phyloP scores from a whole-genome alignment of 2,113 vertebrate genomes.

The Tor tambroides region DNA sequence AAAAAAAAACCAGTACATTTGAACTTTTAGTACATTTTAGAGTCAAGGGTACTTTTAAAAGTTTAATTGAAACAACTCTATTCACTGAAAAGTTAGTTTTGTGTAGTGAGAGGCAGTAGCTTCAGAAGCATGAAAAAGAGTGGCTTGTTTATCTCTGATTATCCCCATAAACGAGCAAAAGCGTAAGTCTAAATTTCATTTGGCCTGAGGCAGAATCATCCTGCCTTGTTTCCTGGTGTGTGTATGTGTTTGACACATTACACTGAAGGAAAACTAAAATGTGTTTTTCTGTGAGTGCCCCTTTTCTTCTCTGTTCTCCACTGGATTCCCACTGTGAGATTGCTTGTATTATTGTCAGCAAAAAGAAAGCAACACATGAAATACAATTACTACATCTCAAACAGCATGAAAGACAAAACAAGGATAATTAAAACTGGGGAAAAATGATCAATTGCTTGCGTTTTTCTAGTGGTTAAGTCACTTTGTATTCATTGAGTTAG shows the following conservation, averaged over 20 bases:
- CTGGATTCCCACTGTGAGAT: slow-evolving; percentile 19
- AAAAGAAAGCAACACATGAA: neutral
- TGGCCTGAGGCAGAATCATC: slow-evolving; percentile 3
- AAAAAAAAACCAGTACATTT: neutral
- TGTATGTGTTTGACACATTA: slow-evolving; percentile 11
- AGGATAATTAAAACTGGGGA: neutral
- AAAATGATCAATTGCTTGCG: neutral
- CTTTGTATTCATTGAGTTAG: neutral
- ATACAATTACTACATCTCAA: slow-evolving; percentile 7
- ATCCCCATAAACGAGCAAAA: slow-evolving; percentile 66
- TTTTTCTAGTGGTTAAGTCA: neutral
- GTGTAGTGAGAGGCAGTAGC: neutral
- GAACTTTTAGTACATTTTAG: neutral
- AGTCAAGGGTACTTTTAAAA: neutral
- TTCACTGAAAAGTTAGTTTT: neutral
- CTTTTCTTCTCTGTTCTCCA: neutral
- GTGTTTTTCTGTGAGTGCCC: neutral
- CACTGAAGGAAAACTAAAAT: slow-evolving; percentile 18
- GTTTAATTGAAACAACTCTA: neutral
- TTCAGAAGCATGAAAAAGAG: neutral
- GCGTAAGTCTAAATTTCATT: slow-evolving; percentile 64
- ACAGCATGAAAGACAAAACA: neutral
- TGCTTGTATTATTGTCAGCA: neutral
- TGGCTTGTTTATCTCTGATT: slow-evolving; percentile 55
- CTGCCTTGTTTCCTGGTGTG: slow-evolving; percentile 10